phyloP scores from a whole-genome alignment of 2,797 vertebrate species.

The Anguilla anguilla region DNA sequence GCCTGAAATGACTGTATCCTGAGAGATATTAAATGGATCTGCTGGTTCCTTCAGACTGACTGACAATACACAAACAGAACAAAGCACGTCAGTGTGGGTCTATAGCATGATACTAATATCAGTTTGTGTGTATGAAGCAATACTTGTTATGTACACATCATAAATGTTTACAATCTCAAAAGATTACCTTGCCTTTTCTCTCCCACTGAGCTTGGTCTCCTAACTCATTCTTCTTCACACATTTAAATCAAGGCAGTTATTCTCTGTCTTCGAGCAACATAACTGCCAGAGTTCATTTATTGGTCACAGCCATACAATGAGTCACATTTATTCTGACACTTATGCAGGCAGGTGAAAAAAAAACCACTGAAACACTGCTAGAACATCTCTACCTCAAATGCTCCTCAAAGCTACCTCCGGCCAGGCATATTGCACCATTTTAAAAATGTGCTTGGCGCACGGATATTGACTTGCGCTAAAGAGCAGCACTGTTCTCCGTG shows the following conservation, averaged over 20 bases:
- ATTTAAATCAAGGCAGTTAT: neutral
- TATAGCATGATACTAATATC: neutral
- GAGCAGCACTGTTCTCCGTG: neutral
- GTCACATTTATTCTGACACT: slow-evolving; percentile 7
- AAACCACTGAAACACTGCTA: neutral
- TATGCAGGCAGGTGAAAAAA: neutral
- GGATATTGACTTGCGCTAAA: neutral
- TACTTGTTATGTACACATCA: neutral
- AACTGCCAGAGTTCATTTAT: neutral
- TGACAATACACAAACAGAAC: neutral
- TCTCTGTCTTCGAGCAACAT: neutral
- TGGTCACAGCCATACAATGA: neutral
- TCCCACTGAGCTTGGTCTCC: neutral
- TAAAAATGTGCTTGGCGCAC: neutral
- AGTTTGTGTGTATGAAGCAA: neutral
- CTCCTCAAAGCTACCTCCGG: neutral
- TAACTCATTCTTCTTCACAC: neutral
- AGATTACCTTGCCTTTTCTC: neutral
- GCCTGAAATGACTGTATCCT: neutral
- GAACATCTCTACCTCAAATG: neutral
- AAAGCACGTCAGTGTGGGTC: neutral
- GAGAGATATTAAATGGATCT: neutral
- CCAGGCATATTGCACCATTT: neutral
- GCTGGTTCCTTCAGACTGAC: neutral
- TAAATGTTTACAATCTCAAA: neutral